Percentiles rank a stretch among this genome's conserved stretches.
phyloP scores from a whole-genome alignment of 2,113 vertebrate species.

The Melanerpes aurifrons region DNA sequence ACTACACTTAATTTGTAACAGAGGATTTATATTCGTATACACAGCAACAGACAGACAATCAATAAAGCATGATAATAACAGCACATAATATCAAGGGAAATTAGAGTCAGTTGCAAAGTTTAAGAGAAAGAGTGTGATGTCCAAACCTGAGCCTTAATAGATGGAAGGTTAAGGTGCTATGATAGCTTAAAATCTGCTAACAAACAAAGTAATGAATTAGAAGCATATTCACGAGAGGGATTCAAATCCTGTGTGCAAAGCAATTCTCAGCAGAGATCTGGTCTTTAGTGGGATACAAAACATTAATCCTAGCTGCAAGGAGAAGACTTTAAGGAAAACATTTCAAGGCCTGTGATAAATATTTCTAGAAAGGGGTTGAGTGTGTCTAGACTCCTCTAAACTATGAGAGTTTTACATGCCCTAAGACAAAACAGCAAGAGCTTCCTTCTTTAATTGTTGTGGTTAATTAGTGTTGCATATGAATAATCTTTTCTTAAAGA shows the following conservation, averaged over 20 bases:
- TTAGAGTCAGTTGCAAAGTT: slow-evolving; percentile 63
- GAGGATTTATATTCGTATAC: slow-evolving; percentile 71
- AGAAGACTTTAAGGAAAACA: slow-evolving; percentile 28
- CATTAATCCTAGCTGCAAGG: slow-evolving; percentile 40
- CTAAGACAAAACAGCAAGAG: neutral
- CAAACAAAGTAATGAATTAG: slow-evolving; percentile 57
- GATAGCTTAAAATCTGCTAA: slow-evolving; percentile 54
- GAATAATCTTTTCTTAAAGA: neutral
- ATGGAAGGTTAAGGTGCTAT: slow-evolving; percentile 53
- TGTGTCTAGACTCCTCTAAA: neutral
- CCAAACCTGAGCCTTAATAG: slow-evolving; percentile 42
- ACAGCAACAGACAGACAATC: slow-evolving; percentile 71
- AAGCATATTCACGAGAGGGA: neutral
- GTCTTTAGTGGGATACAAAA: slow-evolving; percentile 2
- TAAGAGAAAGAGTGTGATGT: slow-evolving; percentile 57
- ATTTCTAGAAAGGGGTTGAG: neutral
- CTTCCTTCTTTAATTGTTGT: neutral
- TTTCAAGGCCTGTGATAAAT: slow-evolving; percentile 20
- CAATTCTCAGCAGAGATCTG: slow-evolving; percentile 3
- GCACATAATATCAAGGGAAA: slow-evolving; percentile 71
- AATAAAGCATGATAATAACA: slow-evolving; percentile 72
- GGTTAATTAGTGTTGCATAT: slow-evolving; percentile 18
- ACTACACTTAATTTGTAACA: slow-evolving; percentile 59
- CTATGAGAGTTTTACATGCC: neutral
- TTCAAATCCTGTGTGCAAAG: slow-evolving; percentile 7